These are phyloP conservation scores for Acrobasis suavella DNA, from an alignment of 2,888 invertebrate genomes.

Conservation along the genomic window DNA sequence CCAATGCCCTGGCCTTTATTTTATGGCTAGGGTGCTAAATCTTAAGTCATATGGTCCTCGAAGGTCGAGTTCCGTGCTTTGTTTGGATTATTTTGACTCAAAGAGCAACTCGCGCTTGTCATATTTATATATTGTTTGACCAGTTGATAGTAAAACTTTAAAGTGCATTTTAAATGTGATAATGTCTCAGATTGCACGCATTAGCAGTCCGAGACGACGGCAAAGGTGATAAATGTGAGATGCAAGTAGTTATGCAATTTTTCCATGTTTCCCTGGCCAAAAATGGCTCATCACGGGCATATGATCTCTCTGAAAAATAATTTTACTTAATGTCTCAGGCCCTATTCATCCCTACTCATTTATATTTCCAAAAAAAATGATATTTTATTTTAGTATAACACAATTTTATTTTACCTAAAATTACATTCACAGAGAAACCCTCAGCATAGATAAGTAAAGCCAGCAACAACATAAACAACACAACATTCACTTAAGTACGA, in stretches of 20 bases:
- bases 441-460: constrained; percentile 5
- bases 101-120: too few relatives aligned
- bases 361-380: background rate
- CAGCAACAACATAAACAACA: constrained; percentile 32
- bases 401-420: background rate
- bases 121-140: too few relatives aligned
- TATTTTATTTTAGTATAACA: background rate
- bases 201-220: too few relatives aligned
- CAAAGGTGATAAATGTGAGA: too few relatives aligned
- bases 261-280: too few relatives aligned
- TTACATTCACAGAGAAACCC: constrained; percentile 3
- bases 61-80: constrained; percentile 28
- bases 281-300: too few relatives aligned
- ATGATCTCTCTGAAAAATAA: too few relatives aligned
- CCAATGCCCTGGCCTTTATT: constrained; percentile 47
- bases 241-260: too few relatives aligned
- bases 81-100: constrained; percentile 23
- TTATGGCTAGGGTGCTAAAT: constrained; percentile 49
- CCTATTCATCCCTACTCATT: background rate
- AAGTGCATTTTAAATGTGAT: too few relatives aligned
- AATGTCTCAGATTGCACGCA: too few relatives aligned
- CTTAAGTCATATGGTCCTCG: constrained; percentile 40
- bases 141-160: too few relatives aligned
- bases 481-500: constrained; percentile 64
- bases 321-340: too few relatives aligned